Evolutionary conservation across 2,113 vertebrate genomes (phyloP), one percentile per base, ranked within the genome.

Genomic region (Apus apus): DNA sequence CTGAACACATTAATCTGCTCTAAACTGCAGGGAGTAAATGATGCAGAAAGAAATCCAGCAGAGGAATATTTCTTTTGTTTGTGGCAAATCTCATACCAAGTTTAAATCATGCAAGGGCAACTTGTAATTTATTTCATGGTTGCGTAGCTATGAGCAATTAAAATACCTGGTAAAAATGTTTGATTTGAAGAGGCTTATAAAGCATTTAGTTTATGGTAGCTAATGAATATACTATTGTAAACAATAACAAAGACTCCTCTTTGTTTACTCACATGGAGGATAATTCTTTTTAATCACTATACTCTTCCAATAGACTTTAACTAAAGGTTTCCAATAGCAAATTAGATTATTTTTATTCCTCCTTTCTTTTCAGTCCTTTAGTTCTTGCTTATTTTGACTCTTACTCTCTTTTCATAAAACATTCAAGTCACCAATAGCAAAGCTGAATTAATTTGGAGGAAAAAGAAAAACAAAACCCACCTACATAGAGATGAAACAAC

Each of bases 1-100:
- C 97, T 92, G 95, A 97, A 93, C 94, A 91, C 97, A 98, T 98
- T 98, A 98, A 98, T 99, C 98, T 98, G 97, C 97, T 95, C 97
- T 98, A 97, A 98, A 97, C 98, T 95, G 85, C 84, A 34, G 97
- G 98, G 97, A 98, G 98, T 97, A 97, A 98, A 98, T 97, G 98
- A 98, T 97, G 97, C 98, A 97, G 96, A 97, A 93, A 97, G 94
- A 84, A 94, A 96, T 87, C 95, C 95, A 93, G 78, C 83, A 89
- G 97, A 94, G 96, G 96, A 98, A 97, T 97, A 97, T 97, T 97
- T 96, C 87, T 96, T 97, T 94, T 94, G 85, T 96, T 97, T 95
- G 82, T 93, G 89, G 88, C 70, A 96, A 92, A 94, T 92, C 87
- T 98, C 93, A 79, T 48, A 93, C 71, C 46, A 53, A 57, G 77